phyloP scores from a whole-genome alignment of 2,113 vertebrate genomes.

The Cheilinus undulatus region DNA sequence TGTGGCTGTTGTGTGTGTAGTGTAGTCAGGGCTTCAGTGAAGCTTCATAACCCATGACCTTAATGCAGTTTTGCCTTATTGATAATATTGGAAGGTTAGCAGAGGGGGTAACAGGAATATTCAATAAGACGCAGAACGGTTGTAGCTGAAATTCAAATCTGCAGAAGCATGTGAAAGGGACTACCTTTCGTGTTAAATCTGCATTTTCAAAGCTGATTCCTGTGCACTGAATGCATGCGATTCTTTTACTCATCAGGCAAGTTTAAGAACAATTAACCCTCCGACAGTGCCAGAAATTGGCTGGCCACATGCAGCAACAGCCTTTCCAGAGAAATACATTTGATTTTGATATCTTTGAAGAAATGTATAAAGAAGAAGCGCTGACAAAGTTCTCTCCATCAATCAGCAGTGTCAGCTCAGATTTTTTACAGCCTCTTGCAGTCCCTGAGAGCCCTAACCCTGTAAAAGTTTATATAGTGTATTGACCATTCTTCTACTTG shows the following conservation, averaged over 20 bases:
- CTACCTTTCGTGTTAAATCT: constrained; percentile 16
- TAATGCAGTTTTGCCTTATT: constrained; percentile 39
- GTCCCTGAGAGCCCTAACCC: constrained; percentile 79
- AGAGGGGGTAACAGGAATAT: constrained; percentile 5
- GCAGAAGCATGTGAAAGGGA: constrained; percentile 9
- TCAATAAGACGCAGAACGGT: background rate
- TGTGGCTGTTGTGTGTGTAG: constrained; percentile 50
- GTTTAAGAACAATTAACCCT: constrained; percentile 25
- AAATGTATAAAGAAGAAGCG: constrained; percentile 68
- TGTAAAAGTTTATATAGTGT: constrained; percentile 76
- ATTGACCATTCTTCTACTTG: constrained; percentile 76
- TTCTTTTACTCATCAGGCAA: constrained; percentile 5
- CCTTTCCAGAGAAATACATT: constrained; percentile 49
- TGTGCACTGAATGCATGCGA: background rate
- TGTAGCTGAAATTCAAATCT: background rate
- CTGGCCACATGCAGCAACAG: constrained; percentile 38
- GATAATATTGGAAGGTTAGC: constrained; percentile 20
- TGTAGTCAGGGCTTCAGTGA: constrained; percentile 35
- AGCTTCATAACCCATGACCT: constrained; percentile 61
- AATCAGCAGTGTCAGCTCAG: constrained; percentile 74
- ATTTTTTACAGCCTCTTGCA: constrained; percentile 75
- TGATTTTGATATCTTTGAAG: constrained; percentile 67
- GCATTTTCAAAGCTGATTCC: background rate
- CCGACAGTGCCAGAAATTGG: background rate
- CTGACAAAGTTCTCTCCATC: constrained; percentile 78